Evolutionary conservation across 2,113 vertebrate genomes (phyloP).

Genomic region (Scortum barcoo): DNA sequence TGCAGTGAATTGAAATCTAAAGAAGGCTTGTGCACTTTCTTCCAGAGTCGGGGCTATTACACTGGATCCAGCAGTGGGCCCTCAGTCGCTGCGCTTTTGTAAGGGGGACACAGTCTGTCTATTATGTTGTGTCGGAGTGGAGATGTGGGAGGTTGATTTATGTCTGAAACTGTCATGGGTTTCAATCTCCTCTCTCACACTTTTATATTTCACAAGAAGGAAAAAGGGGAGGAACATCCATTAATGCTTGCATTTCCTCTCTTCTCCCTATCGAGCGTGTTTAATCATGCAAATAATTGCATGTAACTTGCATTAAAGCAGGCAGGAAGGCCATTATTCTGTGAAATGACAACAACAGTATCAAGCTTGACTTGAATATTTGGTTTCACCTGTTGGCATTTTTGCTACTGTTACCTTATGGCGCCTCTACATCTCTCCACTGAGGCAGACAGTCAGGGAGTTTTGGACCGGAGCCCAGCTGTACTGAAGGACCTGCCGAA

Average conservation of each 20-base stretch:
- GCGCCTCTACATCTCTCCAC: constrained; percentile 89
- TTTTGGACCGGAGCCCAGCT: constrained; percentile 90
- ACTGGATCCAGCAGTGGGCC: constrained; percentile 58
- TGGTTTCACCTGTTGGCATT: constrained; percentile 92
- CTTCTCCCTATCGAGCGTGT: constrained; percentile 18
- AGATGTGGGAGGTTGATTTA: constrained; percentile 73
- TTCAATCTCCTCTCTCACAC: constrained; percentile 40
- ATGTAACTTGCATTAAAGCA: constrained; percentile 38
- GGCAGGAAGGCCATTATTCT: constrained; percentile 47
- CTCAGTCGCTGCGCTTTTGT: constrained; percentile 54
- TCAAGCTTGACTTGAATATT: constrained; percentile 87
- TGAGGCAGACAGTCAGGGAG: constrained; percentile 90
- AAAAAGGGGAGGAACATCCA: constrained; percentile 21
- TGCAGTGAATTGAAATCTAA: constrained; percentile 66
- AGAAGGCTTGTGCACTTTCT: constrained; percentile 59
- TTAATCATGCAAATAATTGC: constrained; percentile 58
- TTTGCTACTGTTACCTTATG: constrained; percentile 91
- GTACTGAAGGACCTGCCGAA: constrained; percentile 88
- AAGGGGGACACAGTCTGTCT: constrained; percentile 49
- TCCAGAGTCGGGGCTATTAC: constrained; percentile 52
- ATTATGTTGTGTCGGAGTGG: constrained; percentile 49
- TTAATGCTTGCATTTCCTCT: constrained; percentile 9
- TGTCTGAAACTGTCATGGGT: constrained; percentile 58
- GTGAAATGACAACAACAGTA: constrained; percentile 69
- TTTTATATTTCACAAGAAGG: constrained; percentile 45